These are phyloP conservation scores for Atherix ibis DNA, from an alignment of 2,888 invertebrate species.

Conservation along the genomic window DNA sequence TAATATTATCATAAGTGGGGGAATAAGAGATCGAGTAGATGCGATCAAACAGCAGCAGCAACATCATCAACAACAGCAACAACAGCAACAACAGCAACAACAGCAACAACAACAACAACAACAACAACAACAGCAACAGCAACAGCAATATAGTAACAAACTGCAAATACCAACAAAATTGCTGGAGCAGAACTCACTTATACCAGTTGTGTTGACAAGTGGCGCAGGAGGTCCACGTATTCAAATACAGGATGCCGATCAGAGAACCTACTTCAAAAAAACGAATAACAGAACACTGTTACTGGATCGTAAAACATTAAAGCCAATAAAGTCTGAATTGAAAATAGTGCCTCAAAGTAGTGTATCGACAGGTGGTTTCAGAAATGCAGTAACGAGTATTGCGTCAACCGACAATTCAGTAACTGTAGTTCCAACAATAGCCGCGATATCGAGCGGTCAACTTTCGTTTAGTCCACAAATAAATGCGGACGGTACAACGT, in stretches of 20 bases:
- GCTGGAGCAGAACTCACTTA: slow-evolving; percentile 14
- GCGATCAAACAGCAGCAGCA: too few relatives aligned
- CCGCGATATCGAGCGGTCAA: too few relatives aligned
- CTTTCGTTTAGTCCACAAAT: slow-evolving; percentile 4
- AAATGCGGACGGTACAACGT: background rate
- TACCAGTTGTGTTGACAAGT: slow-evolving; percentile 8
- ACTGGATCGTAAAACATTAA: background rate
- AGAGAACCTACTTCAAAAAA: background rate
- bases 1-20: too few relatives aligned
- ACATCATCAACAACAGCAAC: too few relatives aligned
- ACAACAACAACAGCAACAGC: slow-evolving; percentile 13
- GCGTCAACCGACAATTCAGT: slow-evolving; percentile 1
- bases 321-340: background rate
- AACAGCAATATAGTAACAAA: slow-evolving; percentile 4
- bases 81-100: slow-evolving; percentile 13
- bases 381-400: background rate
- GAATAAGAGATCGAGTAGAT: too few relatives aligned
- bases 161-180: slow-evolving; percentile 14
- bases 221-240: background rate
- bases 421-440: slow-evolving; percentile 3
- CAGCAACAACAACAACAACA: slow-evolving; percentile 8
- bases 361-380: background rate
- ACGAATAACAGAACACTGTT: too few relatives aligned
- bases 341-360: slow-evolving; percentile 5
- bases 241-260: background rate